A percentile compares a stretch with the other conserved stretches of the same genome.
Evolutionary conservation across 2,113 vertebrate genomes (phyloP).

Genomic region (Triplophysa tibetana): DNA sequence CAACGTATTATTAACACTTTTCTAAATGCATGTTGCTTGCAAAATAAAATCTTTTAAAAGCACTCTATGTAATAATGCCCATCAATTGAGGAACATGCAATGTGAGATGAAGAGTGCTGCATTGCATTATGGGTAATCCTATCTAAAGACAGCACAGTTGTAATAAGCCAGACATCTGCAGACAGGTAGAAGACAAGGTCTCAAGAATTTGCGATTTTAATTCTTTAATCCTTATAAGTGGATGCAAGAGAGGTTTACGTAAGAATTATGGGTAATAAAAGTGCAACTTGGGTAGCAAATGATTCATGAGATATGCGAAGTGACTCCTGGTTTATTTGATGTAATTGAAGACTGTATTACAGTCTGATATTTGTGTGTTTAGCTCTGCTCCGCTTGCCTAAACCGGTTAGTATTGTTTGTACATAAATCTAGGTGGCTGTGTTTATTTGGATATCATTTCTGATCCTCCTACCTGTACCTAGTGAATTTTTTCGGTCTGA

Average conservation of each 20-base stretch:
- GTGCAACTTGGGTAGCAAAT: conserved; percentile 25
- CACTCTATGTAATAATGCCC: no score
- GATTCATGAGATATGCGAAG: conserved; percentile 32
- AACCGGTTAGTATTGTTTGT: conserved; percentile 40
- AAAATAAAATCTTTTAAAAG: no score
- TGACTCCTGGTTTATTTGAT: conserved; percentile 2
- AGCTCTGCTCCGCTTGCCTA: conserved; percentile 14
- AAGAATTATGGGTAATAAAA: conserved; percentile 14
- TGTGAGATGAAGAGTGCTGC: neutral
- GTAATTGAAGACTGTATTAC: conserved; percentile 6
- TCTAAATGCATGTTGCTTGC: no score
- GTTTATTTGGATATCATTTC: conserved; percentile 37
- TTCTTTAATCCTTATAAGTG: neutral
- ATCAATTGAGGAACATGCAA: no score
- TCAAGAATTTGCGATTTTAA: neutral
- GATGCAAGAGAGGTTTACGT: neutral
- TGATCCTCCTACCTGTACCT: neutral
- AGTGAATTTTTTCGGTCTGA: conserved; percentile 17
- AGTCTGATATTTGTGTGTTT: conserved; percentile 43
- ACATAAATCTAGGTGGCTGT: conserved; percentile 43
- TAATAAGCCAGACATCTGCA: neutral
- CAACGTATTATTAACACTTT: no score
- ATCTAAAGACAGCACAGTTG: neutral
- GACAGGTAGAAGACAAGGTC: neutral
- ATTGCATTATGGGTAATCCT: neutral